Base-by-base conservation (phyloP, 64 coral and sea anemone genomes). In the Pachyseris speciosa region DNA sequence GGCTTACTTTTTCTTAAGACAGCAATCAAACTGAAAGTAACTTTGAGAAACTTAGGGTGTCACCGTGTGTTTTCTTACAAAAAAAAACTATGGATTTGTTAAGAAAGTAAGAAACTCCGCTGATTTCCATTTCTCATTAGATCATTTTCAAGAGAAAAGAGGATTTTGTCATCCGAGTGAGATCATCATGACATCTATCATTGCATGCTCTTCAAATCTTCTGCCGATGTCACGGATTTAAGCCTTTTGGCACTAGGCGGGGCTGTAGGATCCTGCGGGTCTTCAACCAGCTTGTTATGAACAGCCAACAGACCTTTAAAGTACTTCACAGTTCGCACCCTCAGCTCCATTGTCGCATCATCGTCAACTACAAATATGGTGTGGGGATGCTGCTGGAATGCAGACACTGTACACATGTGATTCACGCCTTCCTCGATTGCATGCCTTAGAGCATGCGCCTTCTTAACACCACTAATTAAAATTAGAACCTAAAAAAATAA, bases 221-320 rank as follows among this genome's bases (percentile, higher is more conserved):
- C 67, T 39, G 22, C 24, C n/a, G 58, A 29, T 26, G 39, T 28
- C 39, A 79, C 17, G 13, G 86, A 79, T 84, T 96, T 96, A 5
- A 85, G 69, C 33, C 78, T 91, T 85, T 96, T 96, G n/a, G 91
- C 80, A 11, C 86, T 88, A 0, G 95, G 95, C 17, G 91, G 91
- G 22, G 80, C 71, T 15, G 90, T 95, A 0, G 97, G 97, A 32
- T 99, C 89, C 17, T 99, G 72, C 0, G 94, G 93, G 33, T 92
- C 89, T 64, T 95, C 97, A 9, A 99, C 90, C 4, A 99, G 57
- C 65, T 99, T 95, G 44, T 99, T 99, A 64, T 99, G 97, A 38
- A 99, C 86, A 80, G 95, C 97, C 97, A 99, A 95, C 45, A 99
- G 74, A 42, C 97, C 97, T 42, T 92, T 88, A 68, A 99, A 99